Evolutionary conservation across 2,113 vertebrate genomes (phyloP), one percentile per base, ranked within the genome.

Genomic region (Myodes glareolus): DNA sequence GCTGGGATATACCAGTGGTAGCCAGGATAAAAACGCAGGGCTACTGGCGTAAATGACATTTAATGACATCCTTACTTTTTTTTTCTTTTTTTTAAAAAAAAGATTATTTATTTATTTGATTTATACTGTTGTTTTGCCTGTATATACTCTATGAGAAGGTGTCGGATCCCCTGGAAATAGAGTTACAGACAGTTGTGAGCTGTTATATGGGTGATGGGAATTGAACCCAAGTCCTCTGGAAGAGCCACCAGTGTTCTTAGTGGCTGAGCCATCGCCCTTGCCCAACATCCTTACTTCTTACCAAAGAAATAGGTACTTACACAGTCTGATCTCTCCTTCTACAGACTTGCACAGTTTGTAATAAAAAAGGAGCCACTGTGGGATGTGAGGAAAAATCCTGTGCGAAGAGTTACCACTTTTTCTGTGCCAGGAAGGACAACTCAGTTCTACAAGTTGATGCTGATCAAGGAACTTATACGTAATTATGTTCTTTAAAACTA

Each of bases 401-500:
- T 81, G 47, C n/a, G 78, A 95, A 96, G 55, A 98, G 94, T 47
- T 99, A 98, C 82, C 99, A 99, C 97, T 99, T 97, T 96, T 98
- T 98, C 97, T 99, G 99, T 61, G 98, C 98, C 0, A 97, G 97
- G 85, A 90, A 94, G 1, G 98, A 98, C 2, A 68, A 97, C 0
- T 98, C 98, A 0, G 88, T 97, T 7, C 93, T 97, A 70, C 92
- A 98, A 77, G 96, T 77, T 0, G 97, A 98, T 88, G 68, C 88
- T 93, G 3, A 0, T 3, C n/a, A 47, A 4, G 98, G 98, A 86
- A 42, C 82, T 97, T 99, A 98, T 90, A 97, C 97, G 94, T 85
- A 94, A 70, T 47, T 23, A 11, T n/a, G 23, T 29, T 4, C 94
- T 97, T 94, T 11, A 73, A 86, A 61, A 19, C 72, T 52, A 75